Percentiles rank a stretch among this genome's conserved stretches.
These are phyloP conservation scores for Pholis gunnellus DNA, from an alignment of 2,113 vertebrate species.

Conservation along the genomic window DNA sequence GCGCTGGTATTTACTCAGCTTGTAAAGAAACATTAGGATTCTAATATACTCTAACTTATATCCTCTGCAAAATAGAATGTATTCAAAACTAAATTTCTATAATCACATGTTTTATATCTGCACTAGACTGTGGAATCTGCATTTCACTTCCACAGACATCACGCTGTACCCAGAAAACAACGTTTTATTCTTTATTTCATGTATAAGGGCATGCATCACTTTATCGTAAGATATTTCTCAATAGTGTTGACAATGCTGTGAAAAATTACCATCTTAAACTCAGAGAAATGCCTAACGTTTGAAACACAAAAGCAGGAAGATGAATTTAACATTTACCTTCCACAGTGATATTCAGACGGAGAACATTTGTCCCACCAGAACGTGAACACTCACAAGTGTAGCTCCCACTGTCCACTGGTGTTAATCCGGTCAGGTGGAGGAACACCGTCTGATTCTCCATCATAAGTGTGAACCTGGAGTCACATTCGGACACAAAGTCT, in stretches of 20 bases:
- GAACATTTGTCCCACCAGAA: fast-evolving
- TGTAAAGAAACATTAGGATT: neutral
- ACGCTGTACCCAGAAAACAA: neutral
- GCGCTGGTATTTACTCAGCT: neutral
- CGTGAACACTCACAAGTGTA: slow-evolving; percentile 13
- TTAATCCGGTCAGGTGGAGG: slow-evolving; percentile 41
- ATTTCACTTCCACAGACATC: neutral
- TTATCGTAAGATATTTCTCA: neutral
- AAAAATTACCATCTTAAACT: neutral
- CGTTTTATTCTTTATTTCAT: neutral
- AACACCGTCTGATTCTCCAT: slow-evolving; percentile 29
- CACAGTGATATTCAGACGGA: slow-evolving; percentile 14
- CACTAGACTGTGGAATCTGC: neutral
- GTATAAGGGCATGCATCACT: neutral
- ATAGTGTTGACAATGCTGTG: neutral
- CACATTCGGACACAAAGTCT: neutral
- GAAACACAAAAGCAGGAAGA: neutral
- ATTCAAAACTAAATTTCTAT: neutral
- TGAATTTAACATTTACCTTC: neutral
- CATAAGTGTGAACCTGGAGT: slow-evolving; percentile 42
- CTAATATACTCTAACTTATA: neutral
- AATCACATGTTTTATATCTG: neutral
- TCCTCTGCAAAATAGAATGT: neutral
- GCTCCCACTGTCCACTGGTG: slow-evolving; percentile 30
- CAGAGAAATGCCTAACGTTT: neutral